These are phyloP conservation scores for Scylla paramamosain DNA, from an alignment of 1,140 invertebrate species.

Conservation along the genomic window DNA sequence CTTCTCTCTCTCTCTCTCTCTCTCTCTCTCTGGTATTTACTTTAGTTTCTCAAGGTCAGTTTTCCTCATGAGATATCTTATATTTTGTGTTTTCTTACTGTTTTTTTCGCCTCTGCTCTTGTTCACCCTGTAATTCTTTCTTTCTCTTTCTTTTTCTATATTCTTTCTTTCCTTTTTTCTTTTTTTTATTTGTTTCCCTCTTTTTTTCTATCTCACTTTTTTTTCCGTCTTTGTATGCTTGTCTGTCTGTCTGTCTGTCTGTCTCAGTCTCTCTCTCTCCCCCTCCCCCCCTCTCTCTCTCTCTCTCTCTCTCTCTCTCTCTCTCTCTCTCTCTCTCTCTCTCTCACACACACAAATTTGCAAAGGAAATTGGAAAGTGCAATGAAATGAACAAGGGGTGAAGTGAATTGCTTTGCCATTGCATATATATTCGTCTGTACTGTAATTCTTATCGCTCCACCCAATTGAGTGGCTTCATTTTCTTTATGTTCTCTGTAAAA, in stretches of 20 bases:
- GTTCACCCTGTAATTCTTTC: not conserved
- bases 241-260: constrained; percentile 38
- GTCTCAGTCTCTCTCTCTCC: not conserved
- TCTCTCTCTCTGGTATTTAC: not conserved
- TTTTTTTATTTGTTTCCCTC: not conserved
- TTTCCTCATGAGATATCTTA: not conserved
- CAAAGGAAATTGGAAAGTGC: constrained; percentile 22
- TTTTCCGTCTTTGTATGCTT: not conserved
- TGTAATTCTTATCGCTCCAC: not conserved
- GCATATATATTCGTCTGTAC: constrained; percentile 5
- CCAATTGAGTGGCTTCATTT: constrained; percentile 22
- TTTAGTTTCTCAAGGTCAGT: not conserved
- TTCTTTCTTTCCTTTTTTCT: not conserved
- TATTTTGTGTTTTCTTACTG: not conserved
- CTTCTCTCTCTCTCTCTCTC: not conserved
- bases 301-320: constrained; percentile 4
- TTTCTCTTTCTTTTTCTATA: not conserved
- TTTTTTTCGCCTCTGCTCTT: not conserved
- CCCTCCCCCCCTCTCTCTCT: not conserved
- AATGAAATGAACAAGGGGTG: constrained; percentile 14
- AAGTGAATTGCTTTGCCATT: constrained; percentile 13
- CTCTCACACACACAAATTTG: not conserved
- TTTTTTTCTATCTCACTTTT: not conserved
- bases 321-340: not conserved
- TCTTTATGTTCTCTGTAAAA: constrained; percentile 23